Base-by-base conservation (phyloP, 2,113 vertebrate genomes). In the Campylorhamphus procurvoides region DNA sequence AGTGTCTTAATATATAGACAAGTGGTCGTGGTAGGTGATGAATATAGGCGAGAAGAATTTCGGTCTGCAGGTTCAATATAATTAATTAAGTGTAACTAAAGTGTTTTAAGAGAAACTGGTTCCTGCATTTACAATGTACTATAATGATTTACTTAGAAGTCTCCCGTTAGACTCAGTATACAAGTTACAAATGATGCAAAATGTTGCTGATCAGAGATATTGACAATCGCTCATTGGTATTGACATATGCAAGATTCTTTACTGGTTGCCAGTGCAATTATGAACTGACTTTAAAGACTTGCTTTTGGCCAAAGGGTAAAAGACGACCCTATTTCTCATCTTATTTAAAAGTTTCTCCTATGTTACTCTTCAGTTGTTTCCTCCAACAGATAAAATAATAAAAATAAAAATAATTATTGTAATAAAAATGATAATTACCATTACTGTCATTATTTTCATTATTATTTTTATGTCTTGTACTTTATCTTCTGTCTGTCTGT, bases 1-100 rank as follows among this genome's bases (percentile, higher is more conserved):
- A 91, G 87, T 85, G 56, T 87, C 67, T 93, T 95, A 93, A 66
- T 56, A 84, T 93, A 96, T 90, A 96, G 97, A 97, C 96, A 96
- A 96, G 75, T 72, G 78, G 76, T 84, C 5, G 0, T 75, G 52
- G 88, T 86, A 87, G 72, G 69, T 97, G 95, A 97, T 97, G 93
- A 96, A 96, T 97, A 93, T 49, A 94, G 93, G 89, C 1, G 0
- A 88, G 94, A 76, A 74, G 86, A 97, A 97, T 96, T 97, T 96
- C 10, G 3, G 92, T 71, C 90, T 93, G 72, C 66, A 96, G 56
- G 88, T 97, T 97, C 97, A 83, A 97, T 97, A 96, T 94, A 97
- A 96, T 95, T 97, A 97, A 97, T 97, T 94, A 96, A 97, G 93
- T 96, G 96, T 95, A 96, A 96, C 97, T 97, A 96, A 96, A 96